Base-by-base conservation (phyloP, 2,113 vertebrate genomes). In the Progne subis region DNA sequence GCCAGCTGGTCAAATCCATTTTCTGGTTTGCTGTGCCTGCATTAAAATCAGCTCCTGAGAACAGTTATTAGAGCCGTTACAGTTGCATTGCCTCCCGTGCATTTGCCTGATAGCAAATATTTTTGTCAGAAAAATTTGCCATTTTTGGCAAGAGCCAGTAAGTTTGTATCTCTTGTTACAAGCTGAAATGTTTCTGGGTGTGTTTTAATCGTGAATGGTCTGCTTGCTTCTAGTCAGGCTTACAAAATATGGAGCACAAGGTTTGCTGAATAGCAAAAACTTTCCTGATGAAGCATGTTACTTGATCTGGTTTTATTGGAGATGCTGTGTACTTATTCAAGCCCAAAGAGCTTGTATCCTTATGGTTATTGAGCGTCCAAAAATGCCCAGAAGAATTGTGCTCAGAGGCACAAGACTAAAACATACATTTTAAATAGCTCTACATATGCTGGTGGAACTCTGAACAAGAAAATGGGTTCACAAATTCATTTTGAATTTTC, bases 1-100 rank as follows among this genome's bases (percentile, higher is more conserved):
- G 63, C 88, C 93, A 94, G 91, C 84, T 96, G 94, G 82, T 76
- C 60, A 74, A 21, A 92, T 80, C 92, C 83, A 8, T 95, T 95
- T 96, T 94, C 94, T 95, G 77, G 47, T 96, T 95, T 6, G 7
- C 70, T 91, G 50, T 95, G 86, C 88, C 81, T 91, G 44, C 74
- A 67, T 96, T 95, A 92, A 96, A 95, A 93, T 92, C 64, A 92
- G 69, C 80, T 92, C 46, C 39, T 5, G 63, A 90, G 86, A 95
- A n/a, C 69, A 63, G 59, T 89, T 86, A 44, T 53, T 80, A 25
- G 70, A 64, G 77, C 53, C 34, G 47, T 85, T 39, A 8, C 83
- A 85, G 65, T 94, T 86, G 59, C 37, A 3, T 44, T 96, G 72
- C 80, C 61, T 90, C 75, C 34, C 5, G 3, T 81, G 86, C 50